Conservation (phyloP, 2,113 vertebrate species). For the Crotalus horridus region DNA sequence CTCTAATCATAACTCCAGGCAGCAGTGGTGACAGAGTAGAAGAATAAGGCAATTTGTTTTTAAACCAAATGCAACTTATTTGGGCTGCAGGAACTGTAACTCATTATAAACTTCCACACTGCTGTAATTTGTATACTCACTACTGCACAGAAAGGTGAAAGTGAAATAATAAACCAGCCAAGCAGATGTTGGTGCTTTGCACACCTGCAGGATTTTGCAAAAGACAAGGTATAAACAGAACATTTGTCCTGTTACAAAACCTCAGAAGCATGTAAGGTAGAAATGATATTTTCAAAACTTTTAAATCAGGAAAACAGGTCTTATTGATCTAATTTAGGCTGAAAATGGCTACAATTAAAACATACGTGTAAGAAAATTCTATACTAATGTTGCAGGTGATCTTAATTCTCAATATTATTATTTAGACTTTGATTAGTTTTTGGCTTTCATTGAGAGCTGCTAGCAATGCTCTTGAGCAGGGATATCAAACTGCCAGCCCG, state of each 20-base stretch:
- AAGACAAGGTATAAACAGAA: background rate
- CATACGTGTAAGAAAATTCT: conserved; percentile 11
- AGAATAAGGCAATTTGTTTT: background rate
- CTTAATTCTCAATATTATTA: background rate
- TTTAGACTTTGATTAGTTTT: background rate
- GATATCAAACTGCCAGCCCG: background rate
- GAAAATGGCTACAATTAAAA: background rate
- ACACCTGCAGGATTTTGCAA: background rate
- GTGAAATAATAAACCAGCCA: background rate
- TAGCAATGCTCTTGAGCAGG: background rate
- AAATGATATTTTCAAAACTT: conserved; percentile 4
- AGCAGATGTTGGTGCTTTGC: background rate
- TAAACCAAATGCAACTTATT: background rate
- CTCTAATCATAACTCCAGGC: background rate
- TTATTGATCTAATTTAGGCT: conserved; percentile 5
- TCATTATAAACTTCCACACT: background rate
- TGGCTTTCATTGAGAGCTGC: conserved; percentile 26
- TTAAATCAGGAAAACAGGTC: conserved; percentile 8
- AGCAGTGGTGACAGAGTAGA: background rate
- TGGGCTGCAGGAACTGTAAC: background rate
- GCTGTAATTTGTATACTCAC: background rate
- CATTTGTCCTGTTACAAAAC: background rate
- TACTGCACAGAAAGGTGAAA: background rate
- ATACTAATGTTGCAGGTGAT: background rate
- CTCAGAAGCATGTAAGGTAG: conserved; percentile 5